Conservation (phyloP, 2,797 vertebrate genomes). For the Lagocephalus sceleratus region DNA sequence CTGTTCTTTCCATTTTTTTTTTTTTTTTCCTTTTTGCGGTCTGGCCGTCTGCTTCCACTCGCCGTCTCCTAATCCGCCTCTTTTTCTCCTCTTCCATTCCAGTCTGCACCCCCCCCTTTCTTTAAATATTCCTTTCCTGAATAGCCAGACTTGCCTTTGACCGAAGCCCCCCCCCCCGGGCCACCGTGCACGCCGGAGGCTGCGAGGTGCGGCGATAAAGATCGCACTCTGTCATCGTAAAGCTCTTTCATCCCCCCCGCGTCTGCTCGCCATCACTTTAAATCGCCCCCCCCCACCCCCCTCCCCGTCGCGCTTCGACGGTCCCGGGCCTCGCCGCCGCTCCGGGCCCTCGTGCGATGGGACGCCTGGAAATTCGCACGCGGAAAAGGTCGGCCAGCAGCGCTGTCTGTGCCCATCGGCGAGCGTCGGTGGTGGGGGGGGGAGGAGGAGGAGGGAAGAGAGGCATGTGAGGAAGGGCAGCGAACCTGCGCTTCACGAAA, state of each 20-base stretch:
- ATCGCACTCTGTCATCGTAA: slow-evolving; percentile 20
- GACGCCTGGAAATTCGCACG: no score
- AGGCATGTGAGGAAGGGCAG: no score
- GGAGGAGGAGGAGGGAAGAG: no score
- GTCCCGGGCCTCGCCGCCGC: slow-evolving; percentile 5
- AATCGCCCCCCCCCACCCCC: background rate
- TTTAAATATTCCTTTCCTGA: background rate
- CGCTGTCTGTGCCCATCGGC: no score
- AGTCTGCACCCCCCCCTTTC: background rate
- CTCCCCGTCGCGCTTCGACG: slow-evolving; percentile 10
- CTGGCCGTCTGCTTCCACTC: slow-evolving; percentile 20
- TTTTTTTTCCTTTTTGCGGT: slow-evolving; percentile 4
- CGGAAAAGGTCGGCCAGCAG: no score
- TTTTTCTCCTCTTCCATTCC: slow-evolving; percentile 1
- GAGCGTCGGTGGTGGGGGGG: no score
- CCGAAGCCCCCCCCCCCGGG: slow-evolving; percentile 12
- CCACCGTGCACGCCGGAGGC: no score
- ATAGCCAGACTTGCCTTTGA: slow-evolving; percentile 35
- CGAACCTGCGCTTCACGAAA: no score
- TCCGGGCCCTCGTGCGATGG: background rate
- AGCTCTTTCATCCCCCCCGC: slow-evolving; percentile 21
- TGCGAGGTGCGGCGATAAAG: slow-evolving; percentile 1
- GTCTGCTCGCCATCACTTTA: slow-evolving; percentile 15
- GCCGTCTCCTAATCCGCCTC: slow-evolving; percentile 3
- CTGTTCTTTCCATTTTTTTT: slow-evolving; percentile 37